Evolutionary conservation across 37 sponge, comb jelly and placozoan genomes (phyloP).

Genomic region (Chondrilla cf. caribensis): DNA sequence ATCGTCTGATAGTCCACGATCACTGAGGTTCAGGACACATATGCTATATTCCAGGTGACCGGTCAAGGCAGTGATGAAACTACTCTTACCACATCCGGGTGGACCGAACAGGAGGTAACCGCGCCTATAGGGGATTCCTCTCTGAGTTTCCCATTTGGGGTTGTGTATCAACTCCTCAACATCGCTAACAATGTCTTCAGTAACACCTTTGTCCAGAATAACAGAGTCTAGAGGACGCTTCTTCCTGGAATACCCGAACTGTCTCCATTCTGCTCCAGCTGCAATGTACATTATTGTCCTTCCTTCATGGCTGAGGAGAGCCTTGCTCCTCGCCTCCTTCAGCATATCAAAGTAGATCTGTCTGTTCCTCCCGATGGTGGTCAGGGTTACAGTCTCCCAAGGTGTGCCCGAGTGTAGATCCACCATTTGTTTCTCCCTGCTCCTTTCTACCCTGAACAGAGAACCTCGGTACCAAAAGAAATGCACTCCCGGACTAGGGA

Average conservation of each 20-base stretch:
- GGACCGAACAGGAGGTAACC: constrained; percentile 90
- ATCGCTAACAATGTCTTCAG: constrained; percentile 64
- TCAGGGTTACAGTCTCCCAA: constrained; percentile 76
- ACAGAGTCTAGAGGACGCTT: constrained; percentile 78
- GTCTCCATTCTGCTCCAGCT: constrained; percentile 83
- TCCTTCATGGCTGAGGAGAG: constrained; percentile 59
- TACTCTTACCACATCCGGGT: constrained; percentile 93
- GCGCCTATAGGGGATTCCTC: constrained; percentile 88
- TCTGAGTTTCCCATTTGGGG: constrained; percentile 72
- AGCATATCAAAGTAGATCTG: constrained; percentile 54
- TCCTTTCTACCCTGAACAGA: constrained; percentile 74
- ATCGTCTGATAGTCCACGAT: constrained; percentile 74
- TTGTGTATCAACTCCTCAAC: constrained; percentile 73
- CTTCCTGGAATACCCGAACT: constrained; percentile 84
- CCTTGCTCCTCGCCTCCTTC: constrained; percentile 66
- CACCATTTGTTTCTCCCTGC: constrained; percentile 78
- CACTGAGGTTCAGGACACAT: constrained; percentile 84
- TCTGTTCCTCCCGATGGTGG: constrained; percentile 55
- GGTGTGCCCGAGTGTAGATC: constrained; percentile 62
- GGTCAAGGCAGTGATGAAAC: constrained; percentile 81
- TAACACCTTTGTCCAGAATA: constrained; percentile 58
- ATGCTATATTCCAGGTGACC: constrained; percentile 87
- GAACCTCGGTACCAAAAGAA: not conserved
- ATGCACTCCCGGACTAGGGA: constrained; percentile 67
- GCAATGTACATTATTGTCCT: constrained; percentile 77